Evolutionary conservation across 2,888 invertebrate genomes (phyloP), one percentile per base, ranked within the genome.

Genomic region (Toxonevra muliebris): DNA sequence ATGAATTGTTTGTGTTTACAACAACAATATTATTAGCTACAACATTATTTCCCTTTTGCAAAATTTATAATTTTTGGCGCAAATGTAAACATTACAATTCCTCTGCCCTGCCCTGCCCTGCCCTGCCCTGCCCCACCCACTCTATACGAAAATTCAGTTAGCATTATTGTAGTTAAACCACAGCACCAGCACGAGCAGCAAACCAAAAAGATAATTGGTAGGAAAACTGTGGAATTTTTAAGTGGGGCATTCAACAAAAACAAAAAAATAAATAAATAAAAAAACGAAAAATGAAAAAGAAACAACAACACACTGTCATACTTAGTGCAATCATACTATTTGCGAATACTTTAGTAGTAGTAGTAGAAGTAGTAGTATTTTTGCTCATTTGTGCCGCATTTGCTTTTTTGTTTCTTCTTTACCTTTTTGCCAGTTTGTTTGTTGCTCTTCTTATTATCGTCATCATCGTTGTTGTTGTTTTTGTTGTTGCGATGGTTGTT

Each of bases 141-240:
- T 30, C 53, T 54, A 55, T 52, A 15, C 43, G 30, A 53, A 63
- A 48, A 20, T 54, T 12, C 53, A 45, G 45, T 20, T 48, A 17
- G 19, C 20, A n/a, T n/a, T n/a, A n/a, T n/a, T n/a, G n/a, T n/a
- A n/a, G n/a, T n/a, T n/a, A n/a, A n/a, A n/a, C n/a, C n/a, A 42
- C 53, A 66, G 54, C 59, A 59, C 1, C 43, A 60, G n/a, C 53
- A 66, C 52, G 13, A 48, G 17, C 41, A 58, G 15, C 42, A 45
- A 30, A 55, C 15, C 15, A 30, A 55, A 57, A 61, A 50, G 52
- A 66, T 61, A 66, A 61, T 66, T 66, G 50, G 55, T 42, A 50
- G 15, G 61, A 57, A 66, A 57, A 61, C 57, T 61, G 57, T 57
- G 61, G 48, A 66, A 66, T 55, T 66, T 53, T 60, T 59, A 43